Evolutionary conservation across 2,797 vertebrate genomes (phyloP).

Genomic region (Cynodonichthys magdalenae): DNA sequence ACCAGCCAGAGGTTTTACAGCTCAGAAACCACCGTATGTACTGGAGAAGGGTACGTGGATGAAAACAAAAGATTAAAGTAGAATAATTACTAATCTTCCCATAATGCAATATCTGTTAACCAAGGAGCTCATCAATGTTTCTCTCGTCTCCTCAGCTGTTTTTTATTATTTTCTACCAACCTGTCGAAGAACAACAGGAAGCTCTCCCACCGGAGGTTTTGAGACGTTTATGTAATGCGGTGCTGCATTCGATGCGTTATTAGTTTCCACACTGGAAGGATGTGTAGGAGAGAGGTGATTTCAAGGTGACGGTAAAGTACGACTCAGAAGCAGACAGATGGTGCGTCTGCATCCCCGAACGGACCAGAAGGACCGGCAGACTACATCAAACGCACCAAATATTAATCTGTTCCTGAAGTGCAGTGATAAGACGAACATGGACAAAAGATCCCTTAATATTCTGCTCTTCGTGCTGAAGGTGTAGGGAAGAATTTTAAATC

Average conservation of each 20-base stretch:
- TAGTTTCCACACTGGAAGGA: constrained; percentile 15
- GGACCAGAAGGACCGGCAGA: constrained; percentile 22
- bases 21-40: constrained; percentile 2
- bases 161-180: neutral
- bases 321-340: constrained; percentile 52
- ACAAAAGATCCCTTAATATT: neutral
- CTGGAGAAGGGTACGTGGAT: neutral
- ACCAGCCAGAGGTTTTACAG: neutral
- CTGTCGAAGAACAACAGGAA: constrained; percentile 1
- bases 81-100: neutral
- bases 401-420: constrained; percentile 11
- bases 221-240: constrained; percentile 3
- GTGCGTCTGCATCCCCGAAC: constrained; percentile 39
- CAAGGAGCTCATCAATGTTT: constrained; percentile 18
- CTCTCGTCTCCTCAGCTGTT: neutral
- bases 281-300: constrained; percentile 51
- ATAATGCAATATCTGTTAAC: constrained; percentile 22
- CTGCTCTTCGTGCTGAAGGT: neutral
- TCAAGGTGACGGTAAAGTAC: constrained; percentile 47
- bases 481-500: constrained; percentile 10
- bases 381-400: constrained; percentile 21
- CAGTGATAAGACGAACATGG: constrained; percentile 13
- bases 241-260: constrained; percentile 12
- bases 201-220: neutral
- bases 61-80: neutral